Evolutionary conservation across 1,140 invertebrate genomes (phyloP).

Genomic region (Rhizoglyphus robini): DNA sequence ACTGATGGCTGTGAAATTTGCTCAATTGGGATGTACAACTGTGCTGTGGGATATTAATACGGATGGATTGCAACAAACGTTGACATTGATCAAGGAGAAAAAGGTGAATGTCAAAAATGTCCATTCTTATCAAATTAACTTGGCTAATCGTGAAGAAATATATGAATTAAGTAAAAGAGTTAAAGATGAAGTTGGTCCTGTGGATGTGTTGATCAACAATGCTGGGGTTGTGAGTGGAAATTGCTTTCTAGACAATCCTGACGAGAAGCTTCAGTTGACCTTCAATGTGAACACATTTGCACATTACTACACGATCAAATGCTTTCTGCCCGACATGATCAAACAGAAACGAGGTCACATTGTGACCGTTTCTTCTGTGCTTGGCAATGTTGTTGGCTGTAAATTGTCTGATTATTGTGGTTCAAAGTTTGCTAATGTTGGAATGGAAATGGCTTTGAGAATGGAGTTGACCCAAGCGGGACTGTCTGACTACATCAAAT

Average conservation of each 20-base stretch:
- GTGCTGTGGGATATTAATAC: conserved; percentile 31
- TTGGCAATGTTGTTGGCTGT: conserved; percentile 63
- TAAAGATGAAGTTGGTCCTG: conserved; percentile 65
- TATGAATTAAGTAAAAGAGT: conserved; percentile 67
- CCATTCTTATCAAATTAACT: conserved; percentile 39
- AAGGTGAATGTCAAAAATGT: conserved; percentile 34
- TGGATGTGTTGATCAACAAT: conserved; percentile 81
- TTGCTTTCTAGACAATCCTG: conserved; percentile 64
- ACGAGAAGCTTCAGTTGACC: conserved; percentile 47
- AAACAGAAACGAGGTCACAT: conserved; percentile 71
- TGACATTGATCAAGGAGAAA: not conserved
- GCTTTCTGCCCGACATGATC: conserved; percentile 58
- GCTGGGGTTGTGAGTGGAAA: conserved; percentile 79
- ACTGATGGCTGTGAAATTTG: conserved; percentile 27
- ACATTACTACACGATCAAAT: conserved; percentile 48
- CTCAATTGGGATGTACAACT: conserved; percentile 26
- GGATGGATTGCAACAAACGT: conserved; percentile 24
- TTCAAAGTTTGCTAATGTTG: conserved; percentile 82
- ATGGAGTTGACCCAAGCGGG: conserved; percentile 48
- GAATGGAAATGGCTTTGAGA: conserved; percentile 72
- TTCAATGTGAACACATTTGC: conserved; percentile 50
- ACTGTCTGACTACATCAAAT: conserved; percentile 59
- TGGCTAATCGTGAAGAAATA: conserved; percentile 60
- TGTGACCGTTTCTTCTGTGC: conserved; percentile 72
- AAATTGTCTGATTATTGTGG: conserved; percentile 88